Evolutionary conservation across 1,140 invertebrate species (phyloP), one percentile per base, ranked within the genome.

Genomic region (Grapholita molesta): DNA sequence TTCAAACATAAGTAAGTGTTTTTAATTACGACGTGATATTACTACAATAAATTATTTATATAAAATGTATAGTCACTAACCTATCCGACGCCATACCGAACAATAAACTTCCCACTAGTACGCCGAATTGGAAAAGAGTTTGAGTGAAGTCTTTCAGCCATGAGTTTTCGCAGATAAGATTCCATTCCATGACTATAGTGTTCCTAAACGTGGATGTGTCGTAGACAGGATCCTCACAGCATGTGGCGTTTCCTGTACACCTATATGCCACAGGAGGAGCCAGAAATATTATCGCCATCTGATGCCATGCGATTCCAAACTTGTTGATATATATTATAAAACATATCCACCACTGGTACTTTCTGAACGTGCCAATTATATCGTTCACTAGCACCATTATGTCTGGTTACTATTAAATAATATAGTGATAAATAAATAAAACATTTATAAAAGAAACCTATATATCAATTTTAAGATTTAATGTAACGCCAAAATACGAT

Each of bases 161-260:
- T 11, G 80, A 74, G 33, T 82, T 84, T 0, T 93, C 88, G 52
- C 95, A 96, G 0, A 95, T 93, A 12, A 96, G 88, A 83, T 95
- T 82, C 94, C 95, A 96, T 92, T 95, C 92, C 3, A 93, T 94
- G 15, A 93, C 89, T 7, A 95, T 94, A 0, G 95, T 95, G 66
- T 94, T 92, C n/a, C 92, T 79, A 75, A 96, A 96, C 35, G 94
- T 79, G 15, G 82, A 88, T 11, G 80, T 89, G 70, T 95, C 92
- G 68, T 94, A 95, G 32, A 81, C 81, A 61, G 92, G 93, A 0
- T 89, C 57, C 0, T 77, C 70, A 71, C 95, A 95, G 1, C 74
- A 68, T 9, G 75, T 67, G 6, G 72, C 83, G 0, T 78, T 81
- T 73, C 21, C 11, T 3, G 79, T 90, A 32, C 67, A 68, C 18